Percentiles rank a stretch among this genome's conserved stretches.
phyloP scores from a whole-genome alignment of 2,797 vertebrate species.

The Margarornis squamiger region DNA sequence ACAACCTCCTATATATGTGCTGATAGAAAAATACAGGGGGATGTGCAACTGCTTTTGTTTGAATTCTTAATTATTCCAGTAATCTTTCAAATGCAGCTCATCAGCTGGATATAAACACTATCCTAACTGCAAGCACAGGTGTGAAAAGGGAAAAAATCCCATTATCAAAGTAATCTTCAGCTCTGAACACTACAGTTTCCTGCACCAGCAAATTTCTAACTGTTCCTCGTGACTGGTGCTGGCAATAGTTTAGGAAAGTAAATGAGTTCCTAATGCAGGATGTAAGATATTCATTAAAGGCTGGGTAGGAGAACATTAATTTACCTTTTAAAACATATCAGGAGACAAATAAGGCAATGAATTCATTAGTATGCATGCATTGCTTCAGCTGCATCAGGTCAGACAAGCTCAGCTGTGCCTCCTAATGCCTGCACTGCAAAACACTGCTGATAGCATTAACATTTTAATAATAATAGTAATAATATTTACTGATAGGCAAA shows the following conservation, averaged over 20 bases:
- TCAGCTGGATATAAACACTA: slow-evolving; percentile 23
- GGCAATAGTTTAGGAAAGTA: slow-evolving; percentile 9
- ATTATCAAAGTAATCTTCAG: slow-evolving; percentile 24
- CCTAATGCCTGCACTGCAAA: slow-evolving; percentile 36
- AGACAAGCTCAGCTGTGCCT: slow-evolving; percentile 33
- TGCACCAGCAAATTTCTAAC: slow-evolving; percentile 45
- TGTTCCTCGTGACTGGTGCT: slow-evolving; percentile 31
- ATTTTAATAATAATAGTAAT: background rate
- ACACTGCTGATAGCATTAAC: slow-evolving; percentile 8
- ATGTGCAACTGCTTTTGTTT: background rate
- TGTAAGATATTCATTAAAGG: slow-evolving; percentile 63
- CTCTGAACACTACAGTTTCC: slow-evolving; percentile 24
- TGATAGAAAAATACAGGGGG: background rate
- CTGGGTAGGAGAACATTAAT: slow-evolving; percentile 54
- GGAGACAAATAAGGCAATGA: slow-evolving; percentile 16
- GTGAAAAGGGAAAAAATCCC: slow-evolving; percentile 45
- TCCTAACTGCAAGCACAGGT: slow-evolving; percentile 23
- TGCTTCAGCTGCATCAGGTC: background rate
- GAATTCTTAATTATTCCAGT: slow-evolving; percentile 22
- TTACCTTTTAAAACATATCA: slow-evolving; percentile 31
- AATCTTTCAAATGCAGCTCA: slow-evolving; percentile 20
- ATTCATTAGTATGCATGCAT: background rate
- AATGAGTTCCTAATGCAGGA: slow-evolving; percentile 48
- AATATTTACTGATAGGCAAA: slow-evolving; percentile 32
- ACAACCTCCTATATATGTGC: background rate